Evolutionary conservation across 1,140 invertebrate genomes (phyloP), one percentile per base, ranked within the genome.

Genomic region (Caenorhabditis latens): DNA sequence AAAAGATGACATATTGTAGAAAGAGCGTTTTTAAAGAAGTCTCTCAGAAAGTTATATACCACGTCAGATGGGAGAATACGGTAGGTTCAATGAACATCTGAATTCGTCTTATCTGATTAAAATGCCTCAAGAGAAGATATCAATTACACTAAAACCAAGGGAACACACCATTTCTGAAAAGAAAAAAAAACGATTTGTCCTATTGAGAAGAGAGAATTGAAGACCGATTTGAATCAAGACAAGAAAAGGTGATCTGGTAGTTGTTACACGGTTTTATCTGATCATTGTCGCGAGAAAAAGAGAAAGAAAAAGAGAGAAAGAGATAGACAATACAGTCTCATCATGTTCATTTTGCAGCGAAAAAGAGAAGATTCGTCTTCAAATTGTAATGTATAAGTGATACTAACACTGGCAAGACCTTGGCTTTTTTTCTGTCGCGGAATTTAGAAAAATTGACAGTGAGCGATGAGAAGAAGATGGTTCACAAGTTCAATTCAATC

Each of bases 231-330:
- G 13, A 32, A 67, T 19, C 19, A 40, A 67, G 63, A 40, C 63
- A 40, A 21, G 21, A 19, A 67, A 21, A 50, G 9, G 42, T 53
- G 13, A 43, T 42, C 21, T n/a, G 40, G 71, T 32, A 79, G 71
- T 79, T 48, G 71, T 50, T 79, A 79, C 46, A 79, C 71, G 46
- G 46, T 50, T 53, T 79, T 79, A 79, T 79, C 46, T 79, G 71
- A 79, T 79, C n/a, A 32, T 50, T 79, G 19, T 50, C 43, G 11
- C 11, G 11, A 24, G 61, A 63, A 63, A 24, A 14, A 24, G n/a
- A 50, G 65, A 46, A 11, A 19, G 42, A 71, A 8, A 21, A 46
- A 79, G 5, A 50, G 24, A 46, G 42, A 46, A 42, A 71, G 19
- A 71, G 11, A 71, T 3, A 79, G 71, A 79, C 46, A 50, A 48